Evolutionary conservation across 2,797 vertebrate species (phyloP).

Genomic region (Oophaga sylvatica): DNA sequence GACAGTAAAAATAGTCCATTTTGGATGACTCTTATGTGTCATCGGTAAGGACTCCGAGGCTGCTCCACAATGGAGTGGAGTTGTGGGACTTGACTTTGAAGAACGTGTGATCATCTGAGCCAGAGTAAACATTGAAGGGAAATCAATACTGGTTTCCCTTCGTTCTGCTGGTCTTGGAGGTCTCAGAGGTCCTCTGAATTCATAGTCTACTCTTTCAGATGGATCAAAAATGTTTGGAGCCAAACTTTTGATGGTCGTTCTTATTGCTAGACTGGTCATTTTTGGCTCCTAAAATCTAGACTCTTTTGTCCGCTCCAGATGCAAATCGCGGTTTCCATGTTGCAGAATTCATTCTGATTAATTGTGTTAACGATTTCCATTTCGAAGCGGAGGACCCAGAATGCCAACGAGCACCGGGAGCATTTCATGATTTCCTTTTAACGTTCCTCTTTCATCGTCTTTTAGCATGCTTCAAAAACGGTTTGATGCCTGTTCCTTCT

Average conservation of each 20-base stretch:
- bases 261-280: neutral
- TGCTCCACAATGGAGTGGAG: no score
- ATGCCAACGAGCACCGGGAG: neutral
- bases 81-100: no score
- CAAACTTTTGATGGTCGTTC: neutral
- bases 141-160: no score
- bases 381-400: neutral
- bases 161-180: no score
- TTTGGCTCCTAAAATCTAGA: neutral
- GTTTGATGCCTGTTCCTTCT: slow-evolving; percentile 43
- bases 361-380: slow-evolving; percentile 5
- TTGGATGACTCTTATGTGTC: no score
- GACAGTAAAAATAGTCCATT: no score
- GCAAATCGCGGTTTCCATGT: neutral
- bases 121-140: no score
- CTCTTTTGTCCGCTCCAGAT: neutral
- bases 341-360: neutral
- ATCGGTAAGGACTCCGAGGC: no score
- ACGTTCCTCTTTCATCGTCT: slow-evolving; percentile 20
- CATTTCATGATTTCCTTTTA: slow-evolving; percentile 26
- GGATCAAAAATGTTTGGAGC: neutral
- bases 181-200: no score
- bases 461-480: slow-evolving; percentile 51
- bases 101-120: no score
- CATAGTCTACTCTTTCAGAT: no score